phyloP scores from a whole-genome alignment of 2,113 vertebrate species.

The Semicossyphus pulcher region DNA sequence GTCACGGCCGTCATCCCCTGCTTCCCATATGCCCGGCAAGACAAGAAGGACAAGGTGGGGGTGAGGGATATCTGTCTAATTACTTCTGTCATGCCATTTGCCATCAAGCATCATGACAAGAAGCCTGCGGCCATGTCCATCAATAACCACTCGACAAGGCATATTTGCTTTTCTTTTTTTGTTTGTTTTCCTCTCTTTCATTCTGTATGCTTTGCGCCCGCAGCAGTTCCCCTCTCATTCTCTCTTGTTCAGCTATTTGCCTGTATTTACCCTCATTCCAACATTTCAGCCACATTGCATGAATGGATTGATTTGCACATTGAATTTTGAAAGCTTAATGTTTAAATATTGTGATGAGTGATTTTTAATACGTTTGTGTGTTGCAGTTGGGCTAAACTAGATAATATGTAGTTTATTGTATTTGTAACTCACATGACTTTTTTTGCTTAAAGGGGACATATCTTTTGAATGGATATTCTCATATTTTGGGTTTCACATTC shows the following conservation, averaged over 20 bases:
- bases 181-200: background rate
- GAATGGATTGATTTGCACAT: conserved; percentile 4
- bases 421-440: too few relatives aligned
- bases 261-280: conserved; percentile 11
- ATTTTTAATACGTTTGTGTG: too few relatives aligned
- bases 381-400: background rate
- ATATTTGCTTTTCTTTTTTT: conserved; percentile 23
- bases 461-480: too few relatives aligned
- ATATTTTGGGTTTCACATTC: too few relatives aligned
- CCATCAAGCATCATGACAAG: conserved; percentile 64
- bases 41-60: conserved; percentile 89
- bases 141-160: background rate
- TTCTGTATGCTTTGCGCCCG: background rate
- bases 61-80: conserved; percentile 78
- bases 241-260: background rate
- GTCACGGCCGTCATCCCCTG: conserved; percentile 87
- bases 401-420: too few relatives aligned
- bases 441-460: too few relatives aligned
- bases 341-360: background rate
- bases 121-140: conserved; percentile 52
- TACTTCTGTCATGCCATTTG: conserved; percentile 76
- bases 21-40: conserved; percentile 86
- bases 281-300: conserved; percentile 12
- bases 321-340: background rate
- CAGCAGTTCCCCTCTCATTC: background rate